Percentiles rank a stretch among this genome's conserved stretches.
Evolutionary conservation across 2,888 invertebrate species (phyloP).

Genomic region (Adelphocoris suturalis): DNA sequence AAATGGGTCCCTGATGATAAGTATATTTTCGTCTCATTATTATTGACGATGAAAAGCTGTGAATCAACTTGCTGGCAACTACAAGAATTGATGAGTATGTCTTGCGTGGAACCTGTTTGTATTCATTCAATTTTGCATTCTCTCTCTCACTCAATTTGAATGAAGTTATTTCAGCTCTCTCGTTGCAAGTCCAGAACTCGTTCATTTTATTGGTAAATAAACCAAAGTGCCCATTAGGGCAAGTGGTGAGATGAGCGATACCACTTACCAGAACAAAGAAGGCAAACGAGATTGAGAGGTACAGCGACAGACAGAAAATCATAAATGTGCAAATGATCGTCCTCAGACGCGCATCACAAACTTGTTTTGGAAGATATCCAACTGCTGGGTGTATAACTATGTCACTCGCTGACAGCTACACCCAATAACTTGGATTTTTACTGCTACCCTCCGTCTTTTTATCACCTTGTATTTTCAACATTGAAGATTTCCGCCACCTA

Average conservation of each 20-base stretch:
- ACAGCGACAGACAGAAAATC: background rate
- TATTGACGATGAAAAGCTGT: too few species aligned
- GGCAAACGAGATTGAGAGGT: background rate
- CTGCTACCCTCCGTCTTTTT: conserved; percentile 19
- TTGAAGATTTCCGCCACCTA: conserved; percentile 40
- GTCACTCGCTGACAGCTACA: conserved; percentile 49
- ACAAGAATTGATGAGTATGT: too few species aligned
- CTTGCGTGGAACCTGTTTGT: too few species aligned
- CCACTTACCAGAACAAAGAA: background rate
- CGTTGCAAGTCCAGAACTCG: background rate
- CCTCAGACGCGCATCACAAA: conserved; percentile 28
- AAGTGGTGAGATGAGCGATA: background rate
- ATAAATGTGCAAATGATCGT: conserved; percentile 51
- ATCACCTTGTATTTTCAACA: conserved; percentile 31
- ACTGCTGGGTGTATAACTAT: conserved; percentile 25
- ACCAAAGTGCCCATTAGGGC: background rate
- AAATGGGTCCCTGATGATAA: background rate
- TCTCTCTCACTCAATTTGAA: too few species aligned
- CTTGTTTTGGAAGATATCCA: conserved; percentile 57
- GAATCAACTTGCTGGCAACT: too few species aligned
- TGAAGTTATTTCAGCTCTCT: too few species aligned
- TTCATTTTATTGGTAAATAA: background rate
- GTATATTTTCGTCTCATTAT: too few species aligned
- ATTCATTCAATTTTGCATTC: too few species aligned
- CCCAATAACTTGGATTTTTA: conserved; percentile 51